Evolutionary conservation across 1,140 invertebrate species (phyloP).

Genomic region (Bombus sylvicola): DNA sequence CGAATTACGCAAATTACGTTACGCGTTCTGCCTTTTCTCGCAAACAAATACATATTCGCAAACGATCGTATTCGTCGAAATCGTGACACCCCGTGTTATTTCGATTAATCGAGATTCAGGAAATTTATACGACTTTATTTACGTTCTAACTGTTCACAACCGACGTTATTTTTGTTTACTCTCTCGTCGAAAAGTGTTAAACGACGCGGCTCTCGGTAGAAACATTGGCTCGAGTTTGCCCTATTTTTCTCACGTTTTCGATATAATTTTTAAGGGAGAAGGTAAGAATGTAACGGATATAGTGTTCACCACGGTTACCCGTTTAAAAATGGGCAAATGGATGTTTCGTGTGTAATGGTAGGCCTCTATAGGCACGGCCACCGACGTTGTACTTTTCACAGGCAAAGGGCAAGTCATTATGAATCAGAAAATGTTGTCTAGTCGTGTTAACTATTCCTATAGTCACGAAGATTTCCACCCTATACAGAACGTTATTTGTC

Average conservation of each 20-base stretch:
- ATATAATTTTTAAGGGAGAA: slow-evolving; percentile 74
- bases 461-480: not conserved
- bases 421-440: not conserved
- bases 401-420: slow-evolving; percentile 78
- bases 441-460: not conserved
- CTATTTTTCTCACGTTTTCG: slow-evolving; percentile 18
- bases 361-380: slow-evolving; percentile 68
- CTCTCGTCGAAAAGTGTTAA: not conserved
- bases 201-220: too few relatives aligned
- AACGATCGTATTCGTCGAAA: not conserved
- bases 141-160: too few relatives aligned
- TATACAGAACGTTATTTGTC: too few relatives aligned
- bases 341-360: slow-evolving; percentile 75
- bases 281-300: slow-evolving; percentile 77
- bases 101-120: not conserved
- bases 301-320: slow-evolving; percentile 76
- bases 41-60: not conserved
- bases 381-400: slow-evolving; percentile 63
- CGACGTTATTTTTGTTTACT: not conserved
- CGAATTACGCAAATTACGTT: slow-evolving; percentile 1
- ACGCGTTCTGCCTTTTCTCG: not conserved
- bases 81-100: too few relatives aligned
- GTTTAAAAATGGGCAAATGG: slow-evolving; percentile 77
- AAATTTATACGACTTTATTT: not conserved
- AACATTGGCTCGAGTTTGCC: too few relatives aligned